Conservation (phyloP, 2,113 vertebrate genomes). For the Cheirogaleus medius region DNA sequence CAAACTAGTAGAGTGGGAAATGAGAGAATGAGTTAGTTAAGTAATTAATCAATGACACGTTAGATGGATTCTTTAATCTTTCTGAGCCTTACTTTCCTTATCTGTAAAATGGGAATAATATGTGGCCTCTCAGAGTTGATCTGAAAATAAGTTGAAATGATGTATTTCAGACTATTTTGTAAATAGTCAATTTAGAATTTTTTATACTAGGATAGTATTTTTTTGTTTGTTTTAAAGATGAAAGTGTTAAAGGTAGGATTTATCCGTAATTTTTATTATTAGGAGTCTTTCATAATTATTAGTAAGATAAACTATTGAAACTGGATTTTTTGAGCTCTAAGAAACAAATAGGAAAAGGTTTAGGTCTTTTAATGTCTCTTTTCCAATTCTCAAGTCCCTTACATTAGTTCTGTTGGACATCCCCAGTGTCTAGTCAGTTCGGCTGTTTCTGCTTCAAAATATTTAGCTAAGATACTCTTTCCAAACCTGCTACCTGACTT, state of each 20-base stretch:
- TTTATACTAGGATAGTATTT: background rate
- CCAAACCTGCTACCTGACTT: background rate
- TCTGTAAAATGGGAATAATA: background rate
- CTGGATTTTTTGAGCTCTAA: background rate
- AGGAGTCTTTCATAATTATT: background rate
- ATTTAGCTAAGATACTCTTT: background rate
- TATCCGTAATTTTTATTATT: background rate
- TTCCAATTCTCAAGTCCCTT: background rate
- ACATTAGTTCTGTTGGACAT: background rate
- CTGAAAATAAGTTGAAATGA: background rate
- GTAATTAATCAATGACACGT: background rate
- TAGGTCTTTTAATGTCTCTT: background rate
- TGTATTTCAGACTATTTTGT: background rate
- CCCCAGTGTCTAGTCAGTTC: background rate
- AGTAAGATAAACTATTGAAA: background rate
- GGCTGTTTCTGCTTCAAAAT: background rate
- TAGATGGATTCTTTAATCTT: background rate
- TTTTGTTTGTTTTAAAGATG: background rate
- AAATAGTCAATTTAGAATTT: background rate
- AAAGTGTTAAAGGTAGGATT: background rate
- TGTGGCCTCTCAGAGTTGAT: background rate
- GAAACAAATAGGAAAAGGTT: background rate
- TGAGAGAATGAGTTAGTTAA: background rate
- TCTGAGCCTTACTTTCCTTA: background rate
- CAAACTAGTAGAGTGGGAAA: background rate